These are phyloP conservation scores for Anniella stebbinsi DNA, from an alignment of 2,797 vertebrate genomes.

Conservation along the genomic window DNA sequence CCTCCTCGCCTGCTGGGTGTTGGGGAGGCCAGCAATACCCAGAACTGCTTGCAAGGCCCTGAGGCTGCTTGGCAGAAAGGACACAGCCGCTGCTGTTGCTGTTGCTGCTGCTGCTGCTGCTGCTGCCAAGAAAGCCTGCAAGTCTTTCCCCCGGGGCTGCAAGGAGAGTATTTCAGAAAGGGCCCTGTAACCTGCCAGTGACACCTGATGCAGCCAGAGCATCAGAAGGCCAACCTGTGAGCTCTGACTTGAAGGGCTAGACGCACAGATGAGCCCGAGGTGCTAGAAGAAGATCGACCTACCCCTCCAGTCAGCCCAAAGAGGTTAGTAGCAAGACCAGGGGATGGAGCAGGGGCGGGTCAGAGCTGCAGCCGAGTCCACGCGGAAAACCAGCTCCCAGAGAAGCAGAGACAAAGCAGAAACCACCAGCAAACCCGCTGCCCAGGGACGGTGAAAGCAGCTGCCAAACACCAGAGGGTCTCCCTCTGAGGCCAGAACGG, in stretches of 20 bases:
- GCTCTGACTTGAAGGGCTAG: slow-evolving; percentile 59
- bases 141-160: not conserved
- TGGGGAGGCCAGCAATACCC: not conserved
- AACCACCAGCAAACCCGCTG: slow-evolving; percentile 14
- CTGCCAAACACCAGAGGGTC: slow-evolving; percentile 44
- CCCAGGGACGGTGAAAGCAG: slow-evolving; percentile 8
- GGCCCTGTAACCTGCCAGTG: slow-evolving; percentile 30
- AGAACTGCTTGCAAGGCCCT: not conserved
- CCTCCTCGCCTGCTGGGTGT: slow-evolving; percentile 27
- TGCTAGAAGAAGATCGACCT: not conserved
- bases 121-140: slow-evolving; percentile 58
- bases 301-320: slow-evolving; percentile 36
- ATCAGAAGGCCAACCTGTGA: slow-evolving; percentile 48
- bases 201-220: slow-evolving; percentile 8
- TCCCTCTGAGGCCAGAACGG: slow-evolving; percentile 60
- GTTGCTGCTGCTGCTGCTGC: too few relatives aligned
- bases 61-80: slow-evolving; percentile 55
- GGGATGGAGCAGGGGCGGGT: slow-evolving; percentile 50
- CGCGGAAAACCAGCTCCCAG: slow-evolving; percentile 22
- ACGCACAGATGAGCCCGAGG: slow-evolving; percentile 56
- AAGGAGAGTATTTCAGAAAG: not conserved
- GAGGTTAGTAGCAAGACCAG: slow-evolving; percentile 68
- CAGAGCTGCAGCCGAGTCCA: slow-evolving; percentile 30
- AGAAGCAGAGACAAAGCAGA: not conserved
- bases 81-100: too few relatives aligned